A percentile compares a stretch with the other conserved stretches of the same genome.
Conservation (phyloP, 2,113 vertebrate species). For the Hippopotamus amphibius region DNA sequence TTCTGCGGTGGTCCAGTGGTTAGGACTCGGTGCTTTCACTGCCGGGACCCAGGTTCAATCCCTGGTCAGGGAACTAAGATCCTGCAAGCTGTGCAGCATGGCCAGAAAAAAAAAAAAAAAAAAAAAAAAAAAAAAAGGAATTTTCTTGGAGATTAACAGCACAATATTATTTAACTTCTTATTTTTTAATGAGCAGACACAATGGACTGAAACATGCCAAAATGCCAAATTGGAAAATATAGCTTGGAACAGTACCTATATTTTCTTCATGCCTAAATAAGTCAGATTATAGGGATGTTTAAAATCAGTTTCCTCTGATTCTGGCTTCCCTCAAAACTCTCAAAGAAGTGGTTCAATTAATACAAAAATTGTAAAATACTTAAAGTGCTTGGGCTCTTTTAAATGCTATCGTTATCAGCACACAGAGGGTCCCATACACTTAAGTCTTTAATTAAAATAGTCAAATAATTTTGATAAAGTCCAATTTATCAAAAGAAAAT, state of each 20-base stretch:
- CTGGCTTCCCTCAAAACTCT: background rate
- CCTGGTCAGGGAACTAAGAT: background rate
- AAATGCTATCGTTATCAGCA: background rate
- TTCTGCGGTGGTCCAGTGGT: background rate
- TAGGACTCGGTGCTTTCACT: background rate
- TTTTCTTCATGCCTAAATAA: background rate
- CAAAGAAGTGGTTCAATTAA: background rate
- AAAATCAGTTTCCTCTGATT: background rate
- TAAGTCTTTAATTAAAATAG: background rate
- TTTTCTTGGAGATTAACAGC: background rate
- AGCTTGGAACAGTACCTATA: background rate
- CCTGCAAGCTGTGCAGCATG: background rate
- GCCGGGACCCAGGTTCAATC: background rate
- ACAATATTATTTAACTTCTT: background rate
- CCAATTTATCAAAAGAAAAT: background rate
- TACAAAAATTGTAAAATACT: background rate
- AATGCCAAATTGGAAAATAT: background rate
- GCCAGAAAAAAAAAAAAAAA: background rate
- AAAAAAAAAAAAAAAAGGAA: background rate
- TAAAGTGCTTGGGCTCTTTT: background rate
- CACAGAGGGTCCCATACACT: background rate
- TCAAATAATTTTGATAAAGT: background rate
- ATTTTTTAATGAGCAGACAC: background rate
- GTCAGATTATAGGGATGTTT: background rate
- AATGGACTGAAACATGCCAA: background rate